Evolutionary conservation across 2,888 invertebrate genomes (phyloP).

Genomic region (Branchipolynoe longqiensis): DNA sequence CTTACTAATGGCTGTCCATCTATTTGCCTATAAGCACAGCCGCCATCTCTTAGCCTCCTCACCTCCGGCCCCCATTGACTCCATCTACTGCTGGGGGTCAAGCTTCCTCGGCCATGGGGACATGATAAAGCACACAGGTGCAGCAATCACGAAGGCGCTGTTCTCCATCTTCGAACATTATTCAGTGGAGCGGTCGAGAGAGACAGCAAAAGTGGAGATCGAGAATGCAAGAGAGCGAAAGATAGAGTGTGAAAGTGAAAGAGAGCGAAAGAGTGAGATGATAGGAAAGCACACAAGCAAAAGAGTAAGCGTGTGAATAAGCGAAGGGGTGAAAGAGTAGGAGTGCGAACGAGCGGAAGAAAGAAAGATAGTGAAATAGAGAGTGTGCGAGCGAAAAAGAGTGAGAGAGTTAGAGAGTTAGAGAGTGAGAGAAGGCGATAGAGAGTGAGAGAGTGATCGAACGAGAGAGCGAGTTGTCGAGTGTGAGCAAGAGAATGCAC

Average conservation of each 20-base stretch:
- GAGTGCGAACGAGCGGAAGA: neutral
- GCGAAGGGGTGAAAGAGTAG: neutral
- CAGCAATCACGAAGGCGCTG: too few relatives aligned
- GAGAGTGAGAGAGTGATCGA: neutral
- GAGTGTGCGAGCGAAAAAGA: neutral
- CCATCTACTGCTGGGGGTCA: too few relatives aligned
- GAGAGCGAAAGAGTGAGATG: neutral
- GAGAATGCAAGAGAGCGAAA: neutral
- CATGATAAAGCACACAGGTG: too few relatives aligned
- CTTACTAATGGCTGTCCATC: too few relatives aligned
- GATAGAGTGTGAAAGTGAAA: conserved; percentile 4
- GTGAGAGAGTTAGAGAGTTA: neutral
- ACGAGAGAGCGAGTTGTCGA: neutral
- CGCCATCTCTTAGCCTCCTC: too few relatives aligned
- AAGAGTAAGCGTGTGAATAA: too few relatives aligned
- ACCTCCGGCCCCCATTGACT: too few relatives aligned
- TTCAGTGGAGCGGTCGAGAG: neutral
- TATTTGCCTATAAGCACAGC: too few relatives aligned
- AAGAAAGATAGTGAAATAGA: neutral
- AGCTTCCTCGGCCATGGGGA: too few relatives aligned
- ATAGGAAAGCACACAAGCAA: too few relatives aligned
- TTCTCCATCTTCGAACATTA: too few relatives aligned
- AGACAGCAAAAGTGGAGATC: neutral
- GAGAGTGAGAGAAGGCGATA: too few relatives aligned
- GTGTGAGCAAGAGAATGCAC: neutral